Base-by-base conservation (phyloP, 2,888 invertebrate species). In the Andricus curvator region DNA sequence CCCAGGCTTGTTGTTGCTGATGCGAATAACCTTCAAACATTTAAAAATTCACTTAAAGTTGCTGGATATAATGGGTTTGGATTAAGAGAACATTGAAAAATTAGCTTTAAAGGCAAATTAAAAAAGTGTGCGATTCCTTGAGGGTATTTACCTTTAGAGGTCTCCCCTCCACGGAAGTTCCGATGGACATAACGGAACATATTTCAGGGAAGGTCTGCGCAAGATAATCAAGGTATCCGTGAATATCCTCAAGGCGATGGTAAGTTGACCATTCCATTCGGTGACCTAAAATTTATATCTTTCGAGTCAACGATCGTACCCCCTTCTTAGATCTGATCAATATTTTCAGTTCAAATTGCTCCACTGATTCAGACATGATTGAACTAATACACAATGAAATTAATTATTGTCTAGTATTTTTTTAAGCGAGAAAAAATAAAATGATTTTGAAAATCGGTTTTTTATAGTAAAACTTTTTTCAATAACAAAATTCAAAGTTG, bases 261-360 rank as follows among this genome's bases (percentile, higher is more conserved):
- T 96, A 97, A 78, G 96, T 95, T 85, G 94, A 94, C 97, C 97
- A 97, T 83, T 97, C 96, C 93, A 97, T 93, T 67, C 94, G 93
- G 90, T 95, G 95, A 78, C 93, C 94, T 94, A 82, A 79, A 79
- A 81, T 78, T 77, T 60, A 77, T 9, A 56, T 44, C 62, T 67
- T 79, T 76, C 56, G 51, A 51, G 5, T 62, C 41, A 60, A 78
- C 62, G 25, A 62, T 62, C 62, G 62, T 62, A 62, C 13, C 25
- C 15, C 15, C 15, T 62, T 78, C 80, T 82, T 81, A 81, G 80
- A 56, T 15, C 67, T 70, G 80, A 74, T n/a, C 20, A 62, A 11
- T n/a, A 29, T 41, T 29, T 9, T 62, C 51, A 41, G 25, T 62
- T 20, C 56, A 20, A 17, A 60, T 56, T 74, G 88, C 87, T 89